Evolutionary conservation across 2,797 vertebrate species (phyloP).

Genomic region (Lepilemur ruficaudatus): DNA sequence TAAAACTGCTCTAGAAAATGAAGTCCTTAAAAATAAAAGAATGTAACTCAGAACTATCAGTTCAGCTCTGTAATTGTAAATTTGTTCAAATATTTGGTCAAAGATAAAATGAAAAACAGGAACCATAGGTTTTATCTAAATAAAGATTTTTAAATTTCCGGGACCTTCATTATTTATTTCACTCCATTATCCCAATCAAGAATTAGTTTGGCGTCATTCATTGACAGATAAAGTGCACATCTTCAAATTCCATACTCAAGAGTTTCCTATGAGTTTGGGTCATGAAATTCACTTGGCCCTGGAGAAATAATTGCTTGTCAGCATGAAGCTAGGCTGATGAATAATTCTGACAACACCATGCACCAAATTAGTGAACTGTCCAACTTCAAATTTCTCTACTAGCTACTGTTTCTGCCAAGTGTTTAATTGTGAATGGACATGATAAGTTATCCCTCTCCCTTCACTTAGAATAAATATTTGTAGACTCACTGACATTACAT

Average conservation of each 20-base stretch:
- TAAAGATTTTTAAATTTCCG: background rate
- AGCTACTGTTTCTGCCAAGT: conserved; percentile 75
- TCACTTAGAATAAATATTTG: conserved; percentile 81
- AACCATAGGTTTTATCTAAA: background rate
- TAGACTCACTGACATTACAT: conserved; percentile 67
- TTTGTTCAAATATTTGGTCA: background rate
- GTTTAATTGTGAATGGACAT: conserved; percentile 64
- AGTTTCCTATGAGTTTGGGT: background rate
- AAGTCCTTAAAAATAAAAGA: background rate
- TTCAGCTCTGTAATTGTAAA: background rate
- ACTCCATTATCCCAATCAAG: background rate
- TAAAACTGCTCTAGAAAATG: background rate
- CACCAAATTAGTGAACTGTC: conserved; percentile 46
- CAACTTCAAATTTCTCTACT: conserved; percentile 48
- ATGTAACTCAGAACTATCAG: background rate
- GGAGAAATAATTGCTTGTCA: conserved; percentile 65
- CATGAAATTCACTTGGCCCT: conserved; percentile 72
- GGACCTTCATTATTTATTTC: background rate
- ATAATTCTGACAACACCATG: conserved; percentile 59
- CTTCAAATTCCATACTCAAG: conserved; percentile 1
- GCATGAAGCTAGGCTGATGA: conserved; percentile 68
- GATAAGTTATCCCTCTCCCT: conserved; percentile 68
- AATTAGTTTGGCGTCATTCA: background rate
- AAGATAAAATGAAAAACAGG: background rate
- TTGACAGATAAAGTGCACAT: background rate